phyloP scores from a whole-genome alignment of 2,797 vertebrate genomes.

The Percopsis omiscomaycus region DNA sequence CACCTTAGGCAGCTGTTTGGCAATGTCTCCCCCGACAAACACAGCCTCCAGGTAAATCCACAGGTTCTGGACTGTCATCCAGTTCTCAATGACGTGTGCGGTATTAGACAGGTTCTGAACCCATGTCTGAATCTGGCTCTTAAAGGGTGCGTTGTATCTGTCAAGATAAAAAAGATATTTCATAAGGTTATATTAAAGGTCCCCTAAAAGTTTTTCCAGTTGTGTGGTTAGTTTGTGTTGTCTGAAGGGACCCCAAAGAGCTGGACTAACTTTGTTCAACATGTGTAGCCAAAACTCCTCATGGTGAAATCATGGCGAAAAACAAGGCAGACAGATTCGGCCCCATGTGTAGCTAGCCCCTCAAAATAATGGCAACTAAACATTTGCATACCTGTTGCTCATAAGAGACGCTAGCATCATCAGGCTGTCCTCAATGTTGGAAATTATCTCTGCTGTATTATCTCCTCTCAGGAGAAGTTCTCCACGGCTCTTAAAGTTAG shows the following conservation, averaged over 20 bases:
- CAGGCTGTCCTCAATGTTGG: slow-evolving; percentile 92
- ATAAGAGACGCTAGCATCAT: slow-evolving; percentile 92
- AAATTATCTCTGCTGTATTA: slow-evolving; percentile 87
- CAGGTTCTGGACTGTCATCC: slow-evolving; percentile 97
- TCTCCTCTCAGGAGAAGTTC: slow-evolving; percentile 92
- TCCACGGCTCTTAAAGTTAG: slow-evolving; percentile 90
- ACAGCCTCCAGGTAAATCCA: slow-evolving; percentile 98
- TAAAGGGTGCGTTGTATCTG: slow-evolving; percentile 94
- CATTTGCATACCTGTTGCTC: slow-evolving; percentile 85
- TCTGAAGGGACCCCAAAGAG: no score
- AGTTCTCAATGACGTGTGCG: slow-evolving; percentile 92
- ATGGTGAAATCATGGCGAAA: no score
- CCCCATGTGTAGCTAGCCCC: no score
- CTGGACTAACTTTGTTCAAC: no score
- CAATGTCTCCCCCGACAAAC: slow-evolving; percentile 95
- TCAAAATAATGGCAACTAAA: no score
- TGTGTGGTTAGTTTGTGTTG: no score
- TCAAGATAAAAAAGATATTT: background rate
- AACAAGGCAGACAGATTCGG: no score
- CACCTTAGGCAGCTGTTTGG: slow-evolving; percentile 97
- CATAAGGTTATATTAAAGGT: no score
- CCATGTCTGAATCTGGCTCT: slow-evolving; percentile 95
- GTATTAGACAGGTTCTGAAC: slow-evolving; percentile 92
- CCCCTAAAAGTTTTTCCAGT: background rate
- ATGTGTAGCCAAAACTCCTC: no score